Evolutionary conservation across 30 jellyfish, hydroid and myxozoan genomes (phyloP), one percentile per base, ranked within the genome.

Genomic region (Cassiopea andromeda): DNA sequence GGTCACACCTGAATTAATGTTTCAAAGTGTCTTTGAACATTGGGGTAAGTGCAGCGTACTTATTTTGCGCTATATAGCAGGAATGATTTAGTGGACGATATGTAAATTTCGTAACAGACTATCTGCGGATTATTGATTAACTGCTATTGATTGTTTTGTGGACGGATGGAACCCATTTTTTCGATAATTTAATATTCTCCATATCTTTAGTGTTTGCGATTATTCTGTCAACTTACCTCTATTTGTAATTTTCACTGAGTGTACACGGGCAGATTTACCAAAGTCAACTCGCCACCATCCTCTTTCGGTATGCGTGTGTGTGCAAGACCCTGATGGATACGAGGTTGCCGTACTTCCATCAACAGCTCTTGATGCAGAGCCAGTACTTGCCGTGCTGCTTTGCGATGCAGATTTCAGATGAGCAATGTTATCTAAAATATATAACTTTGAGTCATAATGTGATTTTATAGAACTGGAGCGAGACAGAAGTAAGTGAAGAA

Each of bases 201-300:
- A 27, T 27, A 27, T 27, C 38, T 27, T 27, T 27, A 27, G 38
- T 27, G 38, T 54, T 54, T 27, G 64, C 12, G 64, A 54, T 54
- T 54, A 54, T 54, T 54, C 12, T 3, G 12, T 27, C 15, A 70
- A 47, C 86, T 49, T 58, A 43, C 86, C 86, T 77, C 86, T 77
- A 69, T 77, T 77, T 49, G 86, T 77, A 13, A 77, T 77, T 57
- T 17, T 2, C 1, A 77, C 86, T 15, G 74, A 77, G 17, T 77
- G 74, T 8, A 77, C 86, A 10, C 69, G 74, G 44, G 86, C 69
- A 15, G 58, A 48, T 77, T 77, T 77, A 27, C 86, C 86, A 77
- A 77, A 77, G 38, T 77, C 86, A 49, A 77, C 86, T 12, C 74
- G 27, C 86, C 86, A 77, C 86, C 86, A 77, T 38, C 60, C 68